These are phyloP conservation scores for Mola mola DNA, from an alignment of 2,113 vertebrate genomes.

Conservation along the genomic window DNA sequence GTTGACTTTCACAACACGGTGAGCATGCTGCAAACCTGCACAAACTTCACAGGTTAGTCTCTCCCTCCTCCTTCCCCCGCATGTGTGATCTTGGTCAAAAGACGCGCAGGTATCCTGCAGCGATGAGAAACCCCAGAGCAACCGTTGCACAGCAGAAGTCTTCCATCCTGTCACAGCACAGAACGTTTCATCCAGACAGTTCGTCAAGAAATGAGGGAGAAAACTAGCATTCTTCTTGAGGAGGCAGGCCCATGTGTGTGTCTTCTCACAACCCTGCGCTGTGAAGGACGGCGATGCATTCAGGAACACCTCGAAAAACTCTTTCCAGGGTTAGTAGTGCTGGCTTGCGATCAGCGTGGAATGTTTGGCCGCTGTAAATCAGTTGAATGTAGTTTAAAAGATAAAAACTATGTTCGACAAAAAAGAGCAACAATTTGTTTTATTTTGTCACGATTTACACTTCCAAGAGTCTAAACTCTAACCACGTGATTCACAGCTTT, in stretches of 20 bases:
- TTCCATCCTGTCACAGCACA: conserved; percentile 39
- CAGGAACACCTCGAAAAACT: conserved; percentile 6
- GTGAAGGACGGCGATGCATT: conserved; percentile 18
- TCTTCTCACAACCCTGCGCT: neutral
- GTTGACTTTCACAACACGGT: neutral
- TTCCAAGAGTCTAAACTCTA: too few relatives aligned
- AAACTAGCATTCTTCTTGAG: neutral
- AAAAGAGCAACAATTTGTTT: too few relatives aligned
- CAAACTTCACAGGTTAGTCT: neutral
- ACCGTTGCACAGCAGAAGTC: conserved; percentile 11
- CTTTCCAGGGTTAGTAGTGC: neutral
- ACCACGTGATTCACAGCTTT: too few relatives aligned
- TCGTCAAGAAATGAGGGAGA: neutral
- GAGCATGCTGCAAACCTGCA: neutral
- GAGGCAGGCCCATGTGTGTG: conserved; percentile 23
- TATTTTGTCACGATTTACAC: too few relatives aligned
- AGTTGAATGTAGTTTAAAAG: too few relatives aligned
- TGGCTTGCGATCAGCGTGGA: too few relatives aligned
- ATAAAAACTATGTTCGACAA: too few relatives aligned
- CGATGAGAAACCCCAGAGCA: fast-evolving
- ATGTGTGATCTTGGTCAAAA: conserved; percentile 1
- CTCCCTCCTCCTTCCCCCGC: neutral
- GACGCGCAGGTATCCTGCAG: neutral
- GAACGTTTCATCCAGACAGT: neutral
- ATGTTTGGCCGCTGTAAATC: too few relatives aligned